These are phyloP conservation scores for Coptodon bakossiorum DNA, from an alignment of 2,113 vertebrate species.

Conservation along the genomic window DNA sequence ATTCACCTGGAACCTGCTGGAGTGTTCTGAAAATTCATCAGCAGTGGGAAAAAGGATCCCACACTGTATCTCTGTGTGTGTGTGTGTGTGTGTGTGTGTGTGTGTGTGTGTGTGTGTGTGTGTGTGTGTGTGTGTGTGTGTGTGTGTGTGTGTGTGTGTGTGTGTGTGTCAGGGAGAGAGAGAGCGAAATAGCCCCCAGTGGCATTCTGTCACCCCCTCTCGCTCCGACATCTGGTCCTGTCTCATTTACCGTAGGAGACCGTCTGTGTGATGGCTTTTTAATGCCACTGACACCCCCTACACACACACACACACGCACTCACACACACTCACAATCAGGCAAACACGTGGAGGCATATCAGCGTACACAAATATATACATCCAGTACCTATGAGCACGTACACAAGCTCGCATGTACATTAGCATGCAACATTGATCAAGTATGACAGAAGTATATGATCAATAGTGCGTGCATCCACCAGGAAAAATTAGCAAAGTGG, in stretches of 20 bases:
- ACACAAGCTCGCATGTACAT: background rate
- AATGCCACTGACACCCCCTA: slow-evolving; percentile 54
- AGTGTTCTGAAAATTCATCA: slow-evolving; percentile 38
- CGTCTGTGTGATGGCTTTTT: slow-evolving; percentile 70
- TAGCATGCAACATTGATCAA: slow-evolving; percentile 47
- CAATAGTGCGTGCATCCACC: slow-evolving; percentile 38
- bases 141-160: background rate
- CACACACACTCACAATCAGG: slow-evolving; percentile 6
- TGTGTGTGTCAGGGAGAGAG: background rate
- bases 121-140: background rate
- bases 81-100: background rate
- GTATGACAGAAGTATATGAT: slow-evolving; percentile 37
- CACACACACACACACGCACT: background rate
- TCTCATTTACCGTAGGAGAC: slow-evolving; percentile 67
- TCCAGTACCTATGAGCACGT: background rate
- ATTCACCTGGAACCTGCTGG: slow-evolving; percentile 35
- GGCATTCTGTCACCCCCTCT: slow-evolving; percentile 56
- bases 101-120: background rate
- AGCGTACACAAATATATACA: background rate
- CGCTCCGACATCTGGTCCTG: slow-evolving; percentile 74
- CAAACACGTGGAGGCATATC: background rate
- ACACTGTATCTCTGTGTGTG: background rate
- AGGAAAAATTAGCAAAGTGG: background rate
- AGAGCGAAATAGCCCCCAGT: slow-evolving; percentile 45
- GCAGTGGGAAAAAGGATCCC: slow-evolving; percentile 17